Evolutionary conservation across 1,140 invertebrate genomes (phyloP).

Genomic region (Drosophila paulistorum): DNA sequence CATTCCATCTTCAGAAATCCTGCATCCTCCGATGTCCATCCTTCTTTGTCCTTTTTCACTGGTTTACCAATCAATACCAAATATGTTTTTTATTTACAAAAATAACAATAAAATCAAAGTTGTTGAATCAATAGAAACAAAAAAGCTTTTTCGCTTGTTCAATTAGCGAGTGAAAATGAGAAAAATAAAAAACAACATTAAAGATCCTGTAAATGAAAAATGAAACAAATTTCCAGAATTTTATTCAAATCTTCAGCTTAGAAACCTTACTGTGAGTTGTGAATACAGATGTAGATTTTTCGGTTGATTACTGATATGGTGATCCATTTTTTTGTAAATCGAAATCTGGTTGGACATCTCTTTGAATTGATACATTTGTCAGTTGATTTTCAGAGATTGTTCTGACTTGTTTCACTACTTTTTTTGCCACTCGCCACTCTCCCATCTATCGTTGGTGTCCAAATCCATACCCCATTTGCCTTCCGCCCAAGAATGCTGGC

Average conservation of each 20-base stretch:
- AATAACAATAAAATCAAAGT: not conserved
- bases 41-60: not conserved
- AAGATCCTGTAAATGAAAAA: too few relatives aligned
- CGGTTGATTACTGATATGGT: not conserved
- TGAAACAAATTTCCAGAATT: too few relatives aligned
- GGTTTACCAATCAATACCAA: slow-evolving; percentile 62
- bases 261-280: too few relatives aligned
- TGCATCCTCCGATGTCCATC: not conserved
- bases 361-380: slow-evolving; percentile 10
- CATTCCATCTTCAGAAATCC: slow-evolving; percentile 2
- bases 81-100: slow-evolving; percentile 46
- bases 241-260: too few relatives aligned
- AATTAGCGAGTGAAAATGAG: too few relatives aligned
- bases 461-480: slow-evolving; percentile 31
- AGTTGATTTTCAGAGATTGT: slow-evolving; percentile 4
- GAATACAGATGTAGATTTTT: too few relatives aligned
- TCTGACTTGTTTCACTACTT: not conserved
- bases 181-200: too few relatives aligned
- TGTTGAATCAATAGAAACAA: not conserved
- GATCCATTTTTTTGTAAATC: not conserved
- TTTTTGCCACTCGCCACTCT: not conserved
- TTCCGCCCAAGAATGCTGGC: slow-evolving; percentile 23
- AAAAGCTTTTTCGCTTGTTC: not conserved
- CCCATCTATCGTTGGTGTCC: slow-evolving; percentile 18
- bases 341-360: not conserved